Percentiles rank a stretch among this genome's conserved stretches.
phyloP scores from a whole-genome alignment of 2,888 invertebrate species.

The Orchestes rusci region DNA sequence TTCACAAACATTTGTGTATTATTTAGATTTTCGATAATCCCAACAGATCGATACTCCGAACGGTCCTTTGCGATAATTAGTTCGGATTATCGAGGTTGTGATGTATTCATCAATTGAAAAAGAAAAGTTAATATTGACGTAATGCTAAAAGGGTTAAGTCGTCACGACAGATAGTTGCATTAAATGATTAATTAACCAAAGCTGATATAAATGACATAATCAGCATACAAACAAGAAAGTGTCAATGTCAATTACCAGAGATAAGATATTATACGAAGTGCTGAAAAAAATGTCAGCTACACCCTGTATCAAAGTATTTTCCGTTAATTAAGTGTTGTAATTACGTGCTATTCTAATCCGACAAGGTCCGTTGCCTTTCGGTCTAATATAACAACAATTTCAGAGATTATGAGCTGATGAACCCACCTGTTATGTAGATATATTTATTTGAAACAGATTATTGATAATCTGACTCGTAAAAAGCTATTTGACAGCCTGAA shows the following conservation, averaged over 20 bases:
- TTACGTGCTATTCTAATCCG: constrained; percentile 23
- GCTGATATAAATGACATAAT: constrained; percentile 20
- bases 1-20: too few species aligned
- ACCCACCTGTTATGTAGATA: constrained; percentile 27
- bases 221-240: constrained; percentile 21
- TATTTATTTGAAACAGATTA: constrained; percentile 33
- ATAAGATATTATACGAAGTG: constrained; percentile 18
- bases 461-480: constrained; percentile 34
- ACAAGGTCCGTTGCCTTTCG: constrained; percentile 23
- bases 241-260: constrained; percentile 23
- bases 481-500: constrained; percentile 32
- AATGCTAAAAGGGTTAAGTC: too few species aligned
- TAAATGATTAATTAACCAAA: constrained; percentile 18
- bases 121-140: too few species aligned
- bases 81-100: too few species aligned
- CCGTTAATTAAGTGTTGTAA: constrained; percentile 26
- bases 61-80: too few species aligned
- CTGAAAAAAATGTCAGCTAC: too few species aligned
- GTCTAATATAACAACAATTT: constrained; percentile 24
- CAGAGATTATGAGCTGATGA: constrained; percentile 24
- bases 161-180: constrained; percentile 15
- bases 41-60: too few species aligned
- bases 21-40: too few species aligned
- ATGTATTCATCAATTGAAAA: too few species aligned
- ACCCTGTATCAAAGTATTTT: too few species aligned